These are phyloP conservation scores for Peromyscus maniculatus DNA, from an alignment of 2,113 vertebrate species.

Conservation along the genomic window DNA sequence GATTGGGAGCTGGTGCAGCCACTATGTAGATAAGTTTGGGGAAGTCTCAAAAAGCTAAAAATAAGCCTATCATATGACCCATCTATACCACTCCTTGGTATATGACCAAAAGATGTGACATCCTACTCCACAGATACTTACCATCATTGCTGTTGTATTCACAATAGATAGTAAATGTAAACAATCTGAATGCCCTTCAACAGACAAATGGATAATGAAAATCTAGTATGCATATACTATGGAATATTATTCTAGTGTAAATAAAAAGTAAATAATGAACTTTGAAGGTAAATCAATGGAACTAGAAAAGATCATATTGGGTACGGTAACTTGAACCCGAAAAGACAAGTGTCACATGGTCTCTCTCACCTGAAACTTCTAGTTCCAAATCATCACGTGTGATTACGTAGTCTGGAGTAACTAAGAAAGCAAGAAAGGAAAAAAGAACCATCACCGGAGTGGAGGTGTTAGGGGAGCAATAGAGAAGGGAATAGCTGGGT, in stretches of 20 bases:
- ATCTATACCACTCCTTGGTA: not conserved
- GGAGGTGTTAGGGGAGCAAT: not conserved
- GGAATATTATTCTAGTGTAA: not conserved
- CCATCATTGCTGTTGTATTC: not conserved
- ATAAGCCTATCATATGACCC: not conserved
- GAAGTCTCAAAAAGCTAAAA: not conserved
- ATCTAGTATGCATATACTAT: not conserved
- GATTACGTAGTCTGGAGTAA: not conserved
- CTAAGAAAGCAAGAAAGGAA: not conserved
- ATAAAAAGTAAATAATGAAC: not conserved
- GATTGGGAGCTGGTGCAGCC: not conserved
- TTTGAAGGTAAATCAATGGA: not conserved
- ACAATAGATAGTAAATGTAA: not conserved
- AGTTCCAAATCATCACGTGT: not conserved
- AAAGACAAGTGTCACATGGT: not conserved
- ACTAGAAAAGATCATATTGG: not conserved
- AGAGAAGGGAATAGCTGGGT: not conserved
- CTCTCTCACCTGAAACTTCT: not conserved
- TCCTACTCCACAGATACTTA: not conserved
- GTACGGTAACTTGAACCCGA: not conserved
- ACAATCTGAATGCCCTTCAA: not conserved
- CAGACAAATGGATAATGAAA: not conserved
- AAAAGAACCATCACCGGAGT: not conserved
- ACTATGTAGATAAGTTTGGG: too few relatives aligned
- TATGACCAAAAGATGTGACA: not conserved